These are phyloP conservation scores for Diplazon laetatorius DNA, from an alignment of 2,888 invertebrate genomes.

Conservation along the genomic window DNA sequence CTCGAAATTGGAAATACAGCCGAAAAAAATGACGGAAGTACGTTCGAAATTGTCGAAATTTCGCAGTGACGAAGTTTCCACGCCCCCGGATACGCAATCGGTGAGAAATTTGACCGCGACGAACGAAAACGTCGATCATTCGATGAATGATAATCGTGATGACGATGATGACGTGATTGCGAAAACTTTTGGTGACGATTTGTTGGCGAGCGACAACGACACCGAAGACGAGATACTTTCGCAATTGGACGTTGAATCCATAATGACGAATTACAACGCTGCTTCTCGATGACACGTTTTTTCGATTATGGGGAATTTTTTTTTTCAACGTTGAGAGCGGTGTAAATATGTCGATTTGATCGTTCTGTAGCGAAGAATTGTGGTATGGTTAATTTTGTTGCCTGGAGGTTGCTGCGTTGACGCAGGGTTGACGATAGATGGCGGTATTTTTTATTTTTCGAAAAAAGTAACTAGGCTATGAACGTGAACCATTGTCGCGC, in stretches of 20 bases:
- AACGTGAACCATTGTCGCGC: background rate
- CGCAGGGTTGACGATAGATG: background rate
- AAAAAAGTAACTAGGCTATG: background rate
- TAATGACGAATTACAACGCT: constrained; percentile 63
- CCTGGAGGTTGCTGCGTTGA: background rate
- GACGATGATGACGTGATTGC: background rate
- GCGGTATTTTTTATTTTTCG: background rate
- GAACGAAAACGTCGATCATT: background rate
- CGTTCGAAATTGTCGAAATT: constrained; percentile 50
- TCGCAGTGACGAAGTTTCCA: constrained; percentile 55
- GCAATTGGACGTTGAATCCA: constrained; percentile 75
- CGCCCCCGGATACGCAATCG: constrained; percentile 9
- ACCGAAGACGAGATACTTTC: constrained; percentile 77
- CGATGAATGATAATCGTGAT: background rate
- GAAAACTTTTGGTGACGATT: constrained; percentile 60
- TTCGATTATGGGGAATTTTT: no score
- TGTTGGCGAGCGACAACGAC: constrained; percentile 67
- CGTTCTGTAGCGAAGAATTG: background rate
- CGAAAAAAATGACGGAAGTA: background rate
- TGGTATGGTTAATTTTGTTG: background rate
- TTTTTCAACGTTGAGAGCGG: background rate
- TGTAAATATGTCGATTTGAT: constrained; percentile 35
- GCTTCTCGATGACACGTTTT: no score
- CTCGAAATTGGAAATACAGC: background rate
- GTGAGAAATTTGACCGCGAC: background rate